Conservation (phyloP, 1,140 invertebrate genomes). For the Chelonus insularis region DNA sequence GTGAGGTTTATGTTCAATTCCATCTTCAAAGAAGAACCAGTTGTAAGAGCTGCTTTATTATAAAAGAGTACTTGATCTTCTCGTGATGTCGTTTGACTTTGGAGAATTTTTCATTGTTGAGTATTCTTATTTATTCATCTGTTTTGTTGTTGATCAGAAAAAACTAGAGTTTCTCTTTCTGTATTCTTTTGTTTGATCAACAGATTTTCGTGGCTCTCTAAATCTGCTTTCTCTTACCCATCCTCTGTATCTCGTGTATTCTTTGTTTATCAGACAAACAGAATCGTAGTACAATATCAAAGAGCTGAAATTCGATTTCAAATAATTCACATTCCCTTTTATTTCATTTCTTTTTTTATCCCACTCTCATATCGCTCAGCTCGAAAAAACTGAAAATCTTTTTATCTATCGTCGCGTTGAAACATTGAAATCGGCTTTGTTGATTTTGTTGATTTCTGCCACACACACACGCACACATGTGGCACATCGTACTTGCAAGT, state of each 20-base stretch:
- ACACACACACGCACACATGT: neutral
- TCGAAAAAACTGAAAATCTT: neutral
- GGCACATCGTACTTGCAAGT: neutral
- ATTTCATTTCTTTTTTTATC: neutral
- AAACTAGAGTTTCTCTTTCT: no score
- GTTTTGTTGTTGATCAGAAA: no score
- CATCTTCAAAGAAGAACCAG: no score
- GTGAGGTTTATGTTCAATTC: no score
- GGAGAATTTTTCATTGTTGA: no score
- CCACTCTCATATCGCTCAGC: neutral
- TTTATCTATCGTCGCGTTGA: neutral
- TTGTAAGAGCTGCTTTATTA: neutral
- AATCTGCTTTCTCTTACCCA: neutral
- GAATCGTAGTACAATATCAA: neutral
- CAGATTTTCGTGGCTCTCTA: no score
- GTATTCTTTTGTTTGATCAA: no score
- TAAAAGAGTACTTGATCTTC: no score
- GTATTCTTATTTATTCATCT: no score
- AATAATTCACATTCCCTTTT: slow-evolving; percentile 5
- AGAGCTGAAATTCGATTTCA: neutral
- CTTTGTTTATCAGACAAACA: slow-evolving; percentile 10
- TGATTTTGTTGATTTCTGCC: slow-evolving; percentile 29
- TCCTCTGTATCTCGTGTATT: neutral
- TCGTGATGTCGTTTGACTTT: no score
- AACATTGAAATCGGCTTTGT: slow-evolving; percentile 18